phyloP scores from a whole-genome alignment of 2,797 vertebrate species.

The Phylloscopus collybita region DNA sequence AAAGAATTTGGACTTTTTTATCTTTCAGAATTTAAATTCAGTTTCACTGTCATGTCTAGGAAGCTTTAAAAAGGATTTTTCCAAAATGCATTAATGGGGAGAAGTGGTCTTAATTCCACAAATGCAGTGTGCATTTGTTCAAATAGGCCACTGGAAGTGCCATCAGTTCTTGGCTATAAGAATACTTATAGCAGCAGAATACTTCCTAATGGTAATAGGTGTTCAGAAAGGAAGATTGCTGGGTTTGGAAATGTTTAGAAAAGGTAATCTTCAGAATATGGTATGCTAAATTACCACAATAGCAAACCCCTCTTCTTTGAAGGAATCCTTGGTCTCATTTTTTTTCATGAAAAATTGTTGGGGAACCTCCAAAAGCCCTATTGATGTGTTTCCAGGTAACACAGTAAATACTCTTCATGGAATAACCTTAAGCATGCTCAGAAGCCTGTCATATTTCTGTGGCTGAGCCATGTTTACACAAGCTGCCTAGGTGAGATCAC shows the following conservation, averaged over 20 bases:
- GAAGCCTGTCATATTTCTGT: slow-evolving; percentile 4
- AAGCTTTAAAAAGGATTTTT: neutral
- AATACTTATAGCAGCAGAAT: neutral
- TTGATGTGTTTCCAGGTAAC: neutral
- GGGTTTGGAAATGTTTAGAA: neutral
- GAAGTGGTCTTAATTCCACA: neutral
- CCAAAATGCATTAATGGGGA: neutral
- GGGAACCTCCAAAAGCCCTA: neutral
- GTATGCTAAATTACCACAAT: neutral
- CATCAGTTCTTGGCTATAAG: neutral
- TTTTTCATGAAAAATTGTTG: neutral
- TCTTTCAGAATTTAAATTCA: neutral
- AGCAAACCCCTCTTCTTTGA: neutral
- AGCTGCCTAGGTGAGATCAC: slow-evolving; percentile 52
- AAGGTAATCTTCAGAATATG: neutral
- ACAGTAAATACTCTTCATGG: neutral
- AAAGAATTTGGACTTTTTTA: neutral
- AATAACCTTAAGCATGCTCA: neutral
- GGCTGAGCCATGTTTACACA: slow-evolving; percentile 39
- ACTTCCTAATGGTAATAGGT: neutral
- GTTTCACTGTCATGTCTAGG: neutral
- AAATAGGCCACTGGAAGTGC: neutral
- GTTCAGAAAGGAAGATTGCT: neutral
- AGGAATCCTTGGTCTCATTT: neutral
- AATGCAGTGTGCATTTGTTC: neutral